Evolutionary conservation across 2,888 invertebrate species (phyloP).

Genomic region (Macaria liturata): DNA sequence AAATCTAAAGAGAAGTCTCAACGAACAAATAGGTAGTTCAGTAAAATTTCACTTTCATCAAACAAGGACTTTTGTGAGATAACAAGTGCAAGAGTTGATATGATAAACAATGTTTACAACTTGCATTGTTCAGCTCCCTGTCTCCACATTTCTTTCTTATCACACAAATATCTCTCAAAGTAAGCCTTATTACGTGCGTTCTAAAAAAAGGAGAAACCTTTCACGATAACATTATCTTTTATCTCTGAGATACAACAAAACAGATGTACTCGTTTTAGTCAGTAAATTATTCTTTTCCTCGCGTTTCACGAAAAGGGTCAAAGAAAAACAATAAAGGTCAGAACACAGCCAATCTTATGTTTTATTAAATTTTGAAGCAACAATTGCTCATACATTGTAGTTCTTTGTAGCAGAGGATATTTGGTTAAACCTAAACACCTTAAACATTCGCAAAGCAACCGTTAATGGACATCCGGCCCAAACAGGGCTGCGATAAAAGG

Average conservation of each 20-base stretch:
- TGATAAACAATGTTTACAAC: neutral
- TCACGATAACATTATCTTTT: slow-evolving; percentile 21
- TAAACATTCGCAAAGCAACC: slow-evolving; percentile 54
- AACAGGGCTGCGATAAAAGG: slow-evolving; percentile 42
- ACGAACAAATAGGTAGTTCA: too few relatives aligned
- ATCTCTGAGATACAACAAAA: slow-evolving; percentile 11
- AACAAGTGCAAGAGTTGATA: neutral
- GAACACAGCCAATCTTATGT: too few relatives aligned
- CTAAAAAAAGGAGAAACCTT: slow-evolving; percentile 23
- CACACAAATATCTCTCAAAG: slow-evolving; percentile 12
- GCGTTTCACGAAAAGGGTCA: slow-evolving; percentile 1
- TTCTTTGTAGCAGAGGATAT: too few relatives aligned
- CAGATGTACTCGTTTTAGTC: slow-evolving; percentile 7
- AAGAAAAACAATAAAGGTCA: too few relatives aligned
- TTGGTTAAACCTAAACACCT: too few relatives aligned
- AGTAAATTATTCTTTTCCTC: too few relatives aligned
- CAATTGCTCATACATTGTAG: too few relatives aligned
- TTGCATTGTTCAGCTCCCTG: neutral
- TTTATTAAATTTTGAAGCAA: too few relatives aligned
- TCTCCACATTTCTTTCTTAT: slow-evolving; percentile 8
- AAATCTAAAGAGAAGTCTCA: too few relatives aligned
- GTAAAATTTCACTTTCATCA: too few relatives aligned
- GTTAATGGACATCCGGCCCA: slow-evolving; percentile 59
- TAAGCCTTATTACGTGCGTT: slow-evolving; percentile 22
- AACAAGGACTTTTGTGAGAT: too few relatives aligned